Evolutionary conservation across 1,140 invertebrate genomes (phyloP), one percentile per base, ranked within the genome.

Genomic region (Scaptomyza graminum): DNA sequence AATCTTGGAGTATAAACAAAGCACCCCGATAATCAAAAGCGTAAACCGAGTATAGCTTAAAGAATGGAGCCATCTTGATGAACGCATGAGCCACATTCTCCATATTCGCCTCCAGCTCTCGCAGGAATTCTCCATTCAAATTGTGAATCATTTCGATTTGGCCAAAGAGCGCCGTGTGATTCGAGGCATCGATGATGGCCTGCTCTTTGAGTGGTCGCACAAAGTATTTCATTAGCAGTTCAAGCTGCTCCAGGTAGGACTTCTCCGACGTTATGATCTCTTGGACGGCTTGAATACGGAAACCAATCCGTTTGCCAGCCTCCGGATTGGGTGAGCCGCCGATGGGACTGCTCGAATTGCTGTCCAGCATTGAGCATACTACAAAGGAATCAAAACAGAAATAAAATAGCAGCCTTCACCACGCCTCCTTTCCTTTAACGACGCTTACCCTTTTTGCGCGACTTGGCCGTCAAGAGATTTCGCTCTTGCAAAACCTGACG

Each of bases 11-110:
- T 56, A 94, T 71, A 18, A 92, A 90, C 56, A 94, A 80, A 3
- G 94, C 93, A 63, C 93, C 93, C 72, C 94, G 94, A 90, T 96
- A 96, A 80, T 95, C 95, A 57, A 95, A 95, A 1, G 95, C 95
- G 92, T 96, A 96, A 1, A 95, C 94, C 3, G 95, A 95, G 79
- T 96, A 96, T 12, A 96, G 90, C 90, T 96, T 96, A 18, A 96
- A 94, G 91, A 95, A 96, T 8, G 95, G 95, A 13, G 95, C 95
- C 46, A 96, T 92, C 77, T 94, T 95, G 0, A 93, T 92, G 84
- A 96, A 96, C 6, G 95, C 95, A 67, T 92, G 83, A 0, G 94
- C 94, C 43, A 96, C 93, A 91, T 95, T 94, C 49, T 94, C 92
- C 52, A 92, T 90, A 77, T 94, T 93, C 39, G 93, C 80, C 77